Evolutionary conservation across 2,113 vertebrate species (phyloP), one percentile per base, ranked within the genome.

Genomic region (Pluvianellus socialis): DNA sequence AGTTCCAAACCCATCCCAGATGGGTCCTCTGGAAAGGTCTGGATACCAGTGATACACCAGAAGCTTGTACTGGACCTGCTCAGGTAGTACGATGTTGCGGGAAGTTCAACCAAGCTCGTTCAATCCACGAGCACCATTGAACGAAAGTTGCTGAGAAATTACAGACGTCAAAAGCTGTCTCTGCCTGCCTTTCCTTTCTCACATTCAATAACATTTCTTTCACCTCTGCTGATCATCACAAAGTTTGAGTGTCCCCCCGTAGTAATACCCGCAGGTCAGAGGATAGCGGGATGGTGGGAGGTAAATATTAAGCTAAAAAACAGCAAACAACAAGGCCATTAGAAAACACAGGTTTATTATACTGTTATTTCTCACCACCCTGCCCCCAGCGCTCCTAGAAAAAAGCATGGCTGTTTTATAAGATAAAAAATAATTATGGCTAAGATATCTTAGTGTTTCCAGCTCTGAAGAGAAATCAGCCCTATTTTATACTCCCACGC

Each of bases 271-370:
- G 40, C 38, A 50, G n/a, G 58, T 17, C 59, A 79, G 62, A 59
- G 33, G 33, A 42, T 2, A 35, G 3, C 12, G 10, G 4, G 5
- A 9, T 0, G 9, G 13, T 71, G 10, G 23, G 27, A 1, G 0
- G 33, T 17, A 63, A 83, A 30, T 12, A n/a, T 16, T 32, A 7
- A 22, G 9, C 30, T 32, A 40, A 55, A 95, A 65, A 81, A 24
- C 20, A 23, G 8, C 32, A 38, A 77, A 33, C 32, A 47, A 7
- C 2, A 5, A 74, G 52, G 12, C 27, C 16, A 11, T 19, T 14
- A 62, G 63, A 4, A 45, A 81, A 38, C 28, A 28, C 35, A 5
- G 9, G 16, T 6, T 42, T 22, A 27, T 17, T 17, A 19, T 26
- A 14, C 21, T 80, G 55, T 26, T 27, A 22, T 13, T n/a, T 90